Percentiles rank a stretch among this genome's conserved stretches.
Evolutionary conservation across 2,113 vertebrate species (phyloP).

Genomic region (Platanista minor): DNA sequence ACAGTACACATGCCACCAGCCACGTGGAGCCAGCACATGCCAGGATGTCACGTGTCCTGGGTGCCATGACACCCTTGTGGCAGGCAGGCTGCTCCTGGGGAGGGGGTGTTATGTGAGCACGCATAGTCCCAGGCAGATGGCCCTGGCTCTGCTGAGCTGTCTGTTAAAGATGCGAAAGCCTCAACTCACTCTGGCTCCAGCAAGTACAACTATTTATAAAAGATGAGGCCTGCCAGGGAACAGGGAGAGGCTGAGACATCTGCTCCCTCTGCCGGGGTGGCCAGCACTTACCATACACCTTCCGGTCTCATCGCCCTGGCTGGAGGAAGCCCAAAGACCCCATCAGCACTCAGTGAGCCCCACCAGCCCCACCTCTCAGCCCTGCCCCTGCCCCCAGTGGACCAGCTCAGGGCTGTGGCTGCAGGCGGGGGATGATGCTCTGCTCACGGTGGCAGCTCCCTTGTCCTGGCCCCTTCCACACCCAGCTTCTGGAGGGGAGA

Average conservation of each 20-base stretch:
- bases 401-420: neutral
- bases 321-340: neutral
- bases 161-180: conserved; percentile 19
- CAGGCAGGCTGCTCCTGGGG: neutral
- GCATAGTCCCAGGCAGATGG: conserved; percentile 44
- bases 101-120: neutral
- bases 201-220: conserved; percentile 70
- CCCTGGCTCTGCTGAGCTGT: conserved; percentile 28
- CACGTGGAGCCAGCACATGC: neutral
- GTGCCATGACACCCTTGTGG: neutral
- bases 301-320: neutral
- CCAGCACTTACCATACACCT: neutral
- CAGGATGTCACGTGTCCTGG: neutral
- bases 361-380: neutral
- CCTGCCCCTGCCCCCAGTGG: neutral
- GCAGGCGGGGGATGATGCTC: too few species aligned
- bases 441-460: neutral
- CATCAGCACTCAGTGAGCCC: neutral
- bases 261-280: conserved; percentile 10
- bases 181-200: conserved; percentile 15
- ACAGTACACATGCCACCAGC: neutral
- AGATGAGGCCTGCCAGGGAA: conserved; percentile 48
- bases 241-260: conserved; percentile 44
- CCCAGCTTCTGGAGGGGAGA: neutral
- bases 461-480: neutral